Evolutionary conservation across 2,113 vertebrate genomes (phyloP).

Genomic region (Ceyx margarethae): DNA sequence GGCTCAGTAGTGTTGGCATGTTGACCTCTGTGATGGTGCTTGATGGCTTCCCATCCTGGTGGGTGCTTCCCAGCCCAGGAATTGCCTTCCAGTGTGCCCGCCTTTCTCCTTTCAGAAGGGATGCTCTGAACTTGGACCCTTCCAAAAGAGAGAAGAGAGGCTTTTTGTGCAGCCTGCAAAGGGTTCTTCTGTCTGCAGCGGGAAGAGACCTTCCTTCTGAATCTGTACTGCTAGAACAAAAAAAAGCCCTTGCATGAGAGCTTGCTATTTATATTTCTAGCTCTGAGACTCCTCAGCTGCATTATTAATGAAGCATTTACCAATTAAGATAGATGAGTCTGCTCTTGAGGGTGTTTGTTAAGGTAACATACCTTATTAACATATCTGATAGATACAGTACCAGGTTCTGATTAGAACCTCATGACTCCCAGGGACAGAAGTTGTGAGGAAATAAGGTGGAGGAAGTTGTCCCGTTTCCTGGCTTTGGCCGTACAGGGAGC

Average conservation of each 20-base stretch:
- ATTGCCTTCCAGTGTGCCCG: not conserved
- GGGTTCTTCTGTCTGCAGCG: slow-evolving; percentile 28
- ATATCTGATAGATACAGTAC: slow-evolving; percentile 76
- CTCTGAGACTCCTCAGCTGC: slow-evolving; percentile 65
- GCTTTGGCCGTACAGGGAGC: not conserved
- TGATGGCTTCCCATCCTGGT: not conserved
- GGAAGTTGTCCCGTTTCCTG: slow-evolving; percentile 26
- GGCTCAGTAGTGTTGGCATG: slow-evolving; percentile 12
- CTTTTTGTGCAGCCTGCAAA: slow-evolving; percentile 49
- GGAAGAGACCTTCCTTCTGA: slow-evolving; percentile 33
- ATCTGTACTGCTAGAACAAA: slow-evolving; percentile 16
- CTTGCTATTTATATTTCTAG: slow-evolving; percentile 67
- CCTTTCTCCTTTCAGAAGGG: not conserved
- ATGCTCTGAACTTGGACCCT: slow-evolving; percentile 17
- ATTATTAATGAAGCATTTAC: slow-evolving; percentile 79
- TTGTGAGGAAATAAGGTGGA: slow-evolving; percentile 32
- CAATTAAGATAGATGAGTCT: slow-evolving; percentile 78
- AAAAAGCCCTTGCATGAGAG: slow-evolving; percentile 64
- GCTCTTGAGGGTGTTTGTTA: slow-evolving; percentile 79
- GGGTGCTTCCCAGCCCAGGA: slow-evolving; percentile 5
- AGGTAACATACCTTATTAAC: slow-evolving; percentile 77
- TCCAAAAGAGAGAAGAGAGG: not conserved
- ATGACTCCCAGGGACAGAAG: slow-evolving; percentile 42
- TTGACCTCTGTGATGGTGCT: slow-evolving; percentile 34
- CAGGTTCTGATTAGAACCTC: slow-evolving; percentile 70